phyloP scores from a whole-genome alignment of 2,888 invertebrate genomes.

The Ichneumon xanthorius region DNA sequence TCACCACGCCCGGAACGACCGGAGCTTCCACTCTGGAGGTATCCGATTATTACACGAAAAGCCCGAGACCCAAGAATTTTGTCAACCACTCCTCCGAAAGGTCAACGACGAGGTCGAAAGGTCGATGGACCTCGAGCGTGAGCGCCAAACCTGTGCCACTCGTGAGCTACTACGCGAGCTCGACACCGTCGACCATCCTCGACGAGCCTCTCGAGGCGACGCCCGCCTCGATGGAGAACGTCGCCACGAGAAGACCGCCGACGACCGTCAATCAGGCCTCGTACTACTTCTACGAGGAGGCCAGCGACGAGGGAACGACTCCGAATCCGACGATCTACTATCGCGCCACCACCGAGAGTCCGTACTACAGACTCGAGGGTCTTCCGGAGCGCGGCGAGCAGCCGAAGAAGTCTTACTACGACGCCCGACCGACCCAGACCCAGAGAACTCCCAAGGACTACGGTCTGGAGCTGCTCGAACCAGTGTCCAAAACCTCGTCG shows the following conservation, averaged over 20 bases:
- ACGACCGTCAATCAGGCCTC: constrained; percentile 84
- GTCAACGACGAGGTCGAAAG: constrained; percentile 72
- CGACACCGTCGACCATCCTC: constrained; percentile 80
- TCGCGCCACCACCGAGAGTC: constrained; percentile 76
- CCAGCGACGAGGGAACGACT: constrained; percentile 76
- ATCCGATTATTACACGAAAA: constrained; percentile 67
- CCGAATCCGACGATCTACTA: constrained; percentile 74
- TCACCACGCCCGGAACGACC: constrained; percentile 73
- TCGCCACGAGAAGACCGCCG: constrained; percentile 72
- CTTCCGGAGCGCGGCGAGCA: constrained; percentile 45
- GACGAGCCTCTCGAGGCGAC: constrained; percentile 79
- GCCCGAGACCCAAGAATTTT: constrained; percentile 68
- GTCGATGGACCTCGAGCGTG: constrained; percentile 82
- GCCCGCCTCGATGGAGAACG: constrained; percentile 75
- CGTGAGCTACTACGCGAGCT: constrained; percentile 87
- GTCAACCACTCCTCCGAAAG: constrained; percentile 80
- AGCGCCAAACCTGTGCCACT: constrained; percentile 88
- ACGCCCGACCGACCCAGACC: constrained; percentile 70
- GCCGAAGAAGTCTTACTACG: constrained; percentile 74
- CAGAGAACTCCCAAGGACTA: constrained; percentile 75
- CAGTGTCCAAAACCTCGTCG: constrained; percentile 76
- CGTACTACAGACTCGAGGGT: constrained; percentile 63
- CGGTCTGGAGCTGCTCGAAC: constrained; percentile 76
- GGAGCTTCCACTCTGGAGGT: constrained; percentile 69
- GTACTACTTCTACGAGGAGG: constrained; percentile 90